Base-by-base conservation (phyloP, 2,888 invertebrate species). In the Therioaphis trifolii region DNA sequence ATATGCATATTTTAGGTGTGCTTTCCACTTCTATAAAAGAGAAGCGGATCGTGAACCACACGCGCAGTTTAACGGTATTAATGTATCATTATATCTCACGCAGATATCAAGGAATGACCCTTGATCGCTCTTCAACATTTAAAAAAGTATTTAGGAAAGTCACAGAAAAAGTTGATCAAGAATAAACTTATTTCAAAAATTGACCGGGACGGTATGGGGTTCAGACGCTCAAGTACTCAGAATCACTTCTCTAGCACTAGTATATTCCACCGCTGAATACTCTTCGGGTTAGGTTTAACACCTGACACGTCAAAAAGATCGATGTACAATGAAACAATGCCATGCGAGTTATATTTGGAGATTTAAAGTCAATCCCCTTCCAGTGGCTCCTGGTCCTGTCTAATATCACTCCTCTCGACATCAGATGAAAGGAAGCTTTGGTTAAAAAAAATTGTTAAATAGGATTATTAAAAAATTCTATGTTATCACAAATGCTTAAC, bases 401-500 rank as follows among this genome's bases (percentile, higher is more conserved):
- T 27, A 61, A 61, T 61, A 14, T 61, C 27, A 12, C 27, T 52
- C 61, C 24, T 27, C 61, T n/a, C 24, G 61, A 61, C 27, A 61
- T 61, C 27, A 61, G 61, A 61, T 27, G 61, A 27, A 61, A 61
- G 27, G 27, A 61, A 68, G 68, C 68, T 68, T 40, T 68, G 40
- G 40, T 68, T 68, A 68, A 11, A 68, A 9, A 40, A 35, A 68
- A n/a, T 68, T 68, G 35, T 68, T 11, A 68, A 68, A 35, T 18
- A 68, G 35, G 35, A 40, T 68, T 5, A 11, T 21, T 68, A 68
- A 40, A 68, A 0, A 68, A n/a, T 35, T 68, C 35, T 68, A 58
- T 58, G 68, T 68, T 68, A 40, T 40, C 68, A n/a, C 68, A 68
- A 68, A 68, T 68, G 68, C 68, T 68, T 0, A 21, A 5, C n/a